Conservation (phyloP, 2,113 vertebrate species). For the Misgurnus anguillicaudatus region DNA sequence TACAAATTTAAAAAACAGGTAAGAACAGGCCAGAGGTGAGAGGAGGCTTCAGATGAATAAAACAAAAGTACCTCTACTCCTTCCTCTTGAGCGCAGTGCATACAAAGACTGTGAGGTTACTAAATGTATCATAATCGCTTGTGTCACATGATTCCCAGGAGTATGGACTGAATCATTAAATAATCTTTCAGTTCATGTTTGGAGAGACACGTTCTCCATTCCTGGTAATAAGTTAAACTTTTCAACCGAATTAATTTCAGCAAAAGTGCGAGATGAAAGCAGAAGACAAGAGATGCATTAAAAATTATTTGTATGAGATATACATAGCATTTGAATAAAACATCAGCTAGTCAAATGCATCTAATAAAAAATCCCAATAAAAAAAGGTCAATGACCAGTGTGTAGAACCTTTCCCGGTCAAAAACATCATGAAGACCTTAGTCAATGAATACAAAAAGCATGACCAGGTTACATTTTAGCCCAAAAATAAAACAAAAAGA, state of each 20-base stretch:
- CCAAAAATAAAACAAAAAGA: no score
- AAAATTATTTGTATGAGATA: no score
- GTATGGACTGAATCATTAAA: background rate
- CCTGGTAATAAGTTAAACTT: background rate
- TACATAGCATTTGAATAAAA: no score
- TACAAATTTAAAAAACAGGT: conserved; percentile 60
- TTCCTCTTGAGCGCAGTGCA: background rate
- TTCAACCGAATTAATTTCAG: background rate
- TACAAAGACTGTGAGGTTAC: background rate
- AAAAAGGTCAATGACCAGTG: no score
- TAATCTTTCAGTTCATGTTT: background rate
- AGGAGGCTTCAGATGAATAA: conserved; percentile 32
- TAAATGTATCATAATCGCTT: conserved; percentile 15
- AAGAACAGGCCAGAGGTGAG: conserved; percentile 53
- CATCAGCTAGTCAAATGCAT: no score
- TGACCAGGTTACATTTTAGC: no score
- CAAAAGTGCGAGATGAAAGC: background rate
- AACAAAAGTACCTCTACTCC: conserved; percentile 1
- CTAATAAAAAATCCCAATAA: no score
- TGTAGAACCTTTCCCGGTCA: no score
- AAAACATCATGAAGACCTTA: no score
- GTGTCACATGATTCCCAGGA: background rate
- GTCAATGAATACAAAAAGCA: no score
- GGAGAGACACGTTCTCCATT: background rate
- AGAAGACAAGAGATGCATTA: no score